These are phyloP conservation scores for Rhyacichthys aspro DNA, from an alignment of 2,797 vertebrate genomes.

Conservation along the genomic window DNA sequence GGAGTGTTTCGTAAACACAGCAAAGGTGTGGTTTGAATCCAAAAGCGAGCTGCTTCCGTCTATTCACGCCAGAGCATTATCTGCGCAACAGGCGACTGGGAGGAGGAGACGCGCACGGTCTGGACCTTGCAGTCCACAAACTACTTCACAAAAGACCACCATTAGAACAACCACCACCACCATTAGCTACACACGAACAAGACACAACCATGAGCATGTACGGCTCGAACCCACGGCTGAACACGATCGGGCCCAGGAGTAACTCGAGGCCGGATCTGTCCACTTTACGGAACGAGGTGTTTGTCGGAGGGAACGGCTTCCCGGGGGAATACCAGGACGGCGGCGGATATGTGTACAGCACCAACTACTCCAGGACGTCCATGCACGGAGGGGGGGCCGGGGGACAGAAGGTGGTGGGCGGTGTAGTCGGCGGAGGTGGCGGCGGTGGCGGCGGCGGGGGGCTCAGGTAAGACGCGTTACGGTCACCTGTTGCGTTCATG, in stretches of 20 bases:
- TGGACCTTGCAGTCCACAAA: slow-evolving; percentile 16
- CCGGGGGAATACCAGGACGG: slow-evolving; percentile 43
- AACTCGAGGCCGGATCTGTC: slow-evolving; percentile 72
- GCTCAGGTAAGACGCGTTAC: slow-evolving; percentile 41
- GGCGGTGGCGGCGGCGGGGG: slow-evolving; percentile 10
- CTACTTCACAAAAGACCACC: not conserved
- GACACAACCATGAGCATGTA: slow-evolving; percentile 62
- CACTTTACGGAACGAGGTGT: slow-evolving; percentile 45
- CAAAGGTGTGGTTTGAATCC: slow-evolving; percentile 78
- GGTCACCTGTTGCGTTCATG: slow-evolving; percentile 41
- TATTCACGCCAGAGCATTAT: slow-evolving; percentile 58
- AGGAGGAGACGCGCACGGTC: slow-evolving; percentile 32
- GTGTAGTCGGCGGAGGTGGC: not conserved
- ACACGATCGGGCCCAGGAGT: slow-evolving; percentile 55
- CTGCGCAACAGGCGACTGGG: slow-evolving; percentile 65
- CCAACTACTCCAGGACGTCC: slow-evolving; percentile 51
- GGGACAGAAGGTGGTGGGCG: slow-evolving; percentile 15
- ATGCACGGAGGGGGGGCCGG: slow-evolving; percentile 55
- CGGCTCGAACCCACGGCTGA: slow-evolving; percentile 57
- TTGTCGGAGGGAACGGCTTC: slow-evolving; percentile 65
- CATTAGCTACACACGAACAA: no score
- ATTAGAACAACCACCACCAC: not conserved
- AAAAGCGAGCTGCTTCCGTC: slow-evolving; percentile 69
- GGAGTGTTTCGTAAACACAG: slow-evolving; percentile 51
- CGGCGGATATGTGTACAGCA: slow-evolving; percentile 32